Conservation (phyloP, 2,797 vertebrate species). For the Mastacembelus armatus region DNA sequence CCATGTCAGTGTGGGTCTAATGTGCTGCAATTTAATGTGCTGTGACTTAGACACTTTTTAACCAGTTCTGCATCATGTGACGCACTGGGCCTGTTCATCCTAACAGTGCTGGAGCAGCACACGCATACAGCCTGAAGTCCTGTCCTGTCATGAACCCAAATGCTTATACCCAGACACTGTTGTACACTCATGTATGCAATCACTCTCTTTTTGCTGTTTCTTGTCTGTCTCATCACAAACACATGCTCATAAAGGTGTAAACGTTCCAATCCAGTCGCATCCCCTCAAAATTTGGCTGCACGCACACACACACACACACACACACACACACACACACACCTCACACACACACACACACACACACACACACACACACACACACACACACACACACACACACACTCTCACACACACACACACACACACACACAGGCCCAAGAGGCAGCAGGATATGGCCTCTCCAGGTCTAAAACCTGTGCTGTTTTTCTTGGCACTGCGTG, state of each 20-base stretch:
- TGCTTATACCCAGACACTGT: too few species aligned
- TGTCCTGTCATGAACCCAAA: too few species aligned
- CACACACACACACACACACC: too few species aligned
- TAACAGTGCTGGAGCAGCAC: neutral
- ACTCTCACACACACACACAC: slow-evolving; percentile 3
- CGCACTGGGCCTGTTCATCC: neutral
- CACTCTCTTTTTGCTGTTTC: neutral
- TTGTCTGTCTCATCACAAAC: slow-evolving; percentile 4
- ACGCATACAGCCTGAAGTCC: neutral
- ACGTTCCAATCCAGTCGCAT: too few species aligned
- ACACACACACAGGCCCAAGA: slow-evolving; percentile 10
- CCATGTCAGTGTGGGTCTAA: slow-evolving; percentile 7
- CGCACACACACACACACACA: neutral
- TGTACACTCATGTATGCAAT: neutral
- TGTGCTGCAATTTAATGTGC: slow-evolving; percentile 19
- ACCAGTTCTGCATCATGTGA: slow-evolving; percentile 17
- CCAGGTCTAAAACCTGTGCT: slow-evolving; percentile 62
- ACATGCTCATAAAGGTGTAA: neutral
- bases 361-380: slow-evolving; percentile 5
- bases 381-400: slow-evolving; percentile 16
- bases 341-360: too few species aligned
- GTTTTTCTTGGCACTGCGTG: slow-evolving; percentile 70
- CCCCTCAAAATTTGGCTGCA: too few species aligned
- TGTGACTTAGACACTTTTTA: slow-evolving; percentile 26
- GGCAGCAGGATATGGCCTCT: slow-evolving; percentile 75